phyloP scores from a whole-genome alignment of 1,140 invertebrate genomes.

The Ostrea denselamellosa region DNA sequence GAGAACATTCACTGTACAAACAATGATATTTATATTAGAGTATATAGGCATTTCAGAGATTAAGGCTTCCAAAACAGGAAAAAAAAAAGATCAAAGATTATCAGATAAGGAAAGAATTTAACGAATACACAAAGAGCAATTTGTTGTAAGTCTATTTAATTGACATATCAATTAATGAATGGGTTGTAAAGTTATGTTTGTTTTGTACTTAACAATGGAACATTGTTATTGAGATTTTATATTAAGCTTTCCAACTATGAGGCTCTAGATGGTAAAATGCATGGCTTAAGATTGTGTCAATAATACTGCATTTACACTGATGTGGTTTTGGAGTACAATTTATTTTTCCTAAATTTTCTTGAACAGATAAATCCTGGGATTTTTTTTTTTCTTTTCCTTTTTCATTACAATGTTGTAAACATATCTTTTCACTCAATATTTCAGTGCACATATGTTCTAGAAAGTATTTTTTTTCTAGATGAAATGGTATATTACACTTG shows the following conservation, averaged over 20 bases:
- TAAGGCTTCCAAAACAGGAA: neutral
- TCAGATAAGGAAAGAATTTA: slow-evolving; percentile 21
- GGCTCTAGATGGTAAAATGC: slow-evolving; percentile 31
- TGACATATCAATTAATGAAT: slow-evolving; percentile 20
- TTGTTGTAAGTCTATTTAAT: slow-evolving; percentile 13
- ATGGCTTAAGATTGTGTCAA: neutral
- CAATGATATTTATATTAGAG: neutral
- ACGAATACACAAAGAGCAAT: neutral
- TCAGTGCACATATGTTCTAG: neutral
- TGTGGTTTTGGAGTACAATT: slow-evolving; percentile 9
- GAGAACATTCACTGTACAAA: neutral
- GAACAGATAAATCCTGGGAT: too few species aligned
- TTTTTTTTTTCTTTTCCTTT: too few species aligned
- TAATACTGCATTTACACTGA: neutral
- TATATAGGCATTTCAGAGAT: neutral
- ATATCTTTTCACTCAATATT: neutral
- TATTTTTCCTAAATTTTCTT: neutral
- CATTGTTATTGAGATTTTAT: slow-evolving; percentile 7
- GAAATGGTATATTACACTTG: neutral
- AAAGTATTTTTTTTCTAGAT: neutral
- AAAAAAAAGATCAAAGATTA: neutral
- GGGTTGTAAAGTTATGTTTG: neutral
- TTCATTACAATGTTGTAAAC: slow-evolving; percentile 14
- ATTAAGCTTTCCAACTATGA: slow-evolving; percentile 2
- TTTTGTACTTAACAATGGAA: neutral